phyloP scores from a whole-genome alignment of 2,113 vertebrate species.

The Phylloscopus trochilus region DNA sequence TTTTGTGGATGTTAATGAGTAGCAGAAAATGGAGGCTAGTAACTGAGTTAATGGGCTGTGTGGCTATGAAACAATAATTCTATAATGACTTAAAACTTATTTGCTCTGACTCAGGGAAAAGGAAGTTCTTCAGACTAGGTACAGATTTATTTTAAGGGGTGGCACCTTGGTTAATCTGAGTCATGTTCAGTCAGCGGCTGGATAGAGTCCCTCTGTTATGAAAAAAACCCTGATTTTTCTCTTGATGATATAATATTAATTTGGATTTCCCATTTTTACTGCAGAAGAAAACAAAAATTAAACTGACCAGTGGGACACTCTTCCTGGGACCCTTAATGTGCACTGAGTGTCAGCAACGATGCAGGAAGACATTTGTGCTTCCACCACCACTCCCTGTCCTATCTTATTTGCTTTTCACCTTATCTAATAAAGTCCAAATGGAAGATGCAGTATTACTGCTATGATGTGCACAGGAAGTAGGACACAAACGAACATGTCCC shows the following conservation, averaged over 20 bases:
- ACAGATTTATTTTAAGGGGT: constrained; percentile 21
- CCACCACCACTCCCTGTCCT: fast-evolving
- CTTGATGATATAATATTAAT: background rate
- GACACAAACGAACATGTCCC: background rate
- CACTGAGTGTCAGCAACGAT: background rate
- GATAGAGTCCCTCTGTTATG: background rate
- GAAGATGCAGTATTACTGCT: background rate
- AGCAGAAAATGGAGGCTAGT: background rate
- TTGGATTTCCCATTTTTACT: background rate
- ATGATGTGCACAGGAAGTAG: background rate
- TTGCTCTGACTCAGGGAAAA: constrained; percentile 14
- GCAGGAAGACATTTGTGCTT: background rate
- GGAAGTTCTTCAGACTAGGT: background rate
- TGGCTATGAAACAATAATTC: background rate
- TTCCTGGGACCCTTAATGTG: background rate
- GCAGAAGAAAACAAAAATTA: background rate
- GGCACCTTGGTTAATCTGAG: constrained; percentile 2
- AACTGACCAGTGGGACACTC: background rate
- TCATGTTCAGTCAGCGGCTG: background rate
- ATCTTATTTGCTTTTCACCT: background rate
- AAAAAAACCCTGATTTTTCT: background rate
- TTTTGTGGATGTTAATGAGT: background rate
- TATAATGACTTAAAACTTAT: background rate
- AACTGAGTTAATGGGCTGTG: background rate
- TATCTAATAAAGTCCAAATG: background rate